Conservation (phyloP, 2,797 vertebrate genomes). For the Helostoma temminkii region DNA sequence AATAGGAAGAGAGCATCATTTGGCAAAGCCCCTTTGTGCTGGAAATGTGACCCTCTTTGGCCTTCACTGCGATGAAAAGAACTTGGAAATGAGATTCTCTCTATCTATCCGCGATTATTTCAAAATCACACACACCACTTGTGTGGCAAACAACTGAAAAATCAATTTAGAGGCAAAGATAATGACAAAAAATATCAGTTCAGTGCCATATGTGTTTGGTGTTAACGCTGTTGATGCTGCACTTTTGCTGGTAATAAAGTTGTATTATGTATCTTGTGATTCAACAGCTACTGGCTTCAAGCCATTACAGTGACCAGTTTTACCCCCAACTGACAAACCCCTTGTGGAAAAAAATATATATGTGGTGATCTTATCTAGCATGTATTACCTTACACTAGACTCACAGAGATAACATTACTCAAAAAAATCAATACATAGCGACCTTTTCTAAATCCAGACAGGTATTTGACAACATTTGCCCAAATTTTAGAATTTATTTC, state of each 20-base stretch:
- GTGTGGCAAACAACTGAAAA: slow-evolving; percentile 44
- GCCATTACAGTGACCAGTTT: background rate
- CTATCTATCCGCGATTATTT: slow-evolving; percentile 65
- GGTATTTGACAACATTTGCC: too few relatives aligned
- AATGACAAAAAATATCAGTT: slow-evolving; percentile 15
- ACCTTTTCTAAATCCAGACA: too few relatives aligned
- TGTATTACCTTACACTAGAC: too few relatives aligned
- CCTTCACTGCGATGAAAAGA: slow-evolving; percentile 55
- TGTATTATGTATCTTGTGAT: background rate
- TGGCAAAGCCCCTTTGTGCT: slow-evolving; percentile 55
- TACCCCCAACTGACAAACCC: background rate
- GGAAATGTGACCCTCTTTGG: slow-evolving; percentile 62
- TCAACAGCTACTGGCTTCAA: background rate
- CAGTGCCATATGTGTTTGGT: slow-evolving; percentile 1
- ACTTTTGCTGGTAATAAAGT: background rate
- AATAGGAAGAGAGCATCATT: slow-evolving; percentile 61
- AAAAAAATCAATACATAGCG: too few relatives aligned
- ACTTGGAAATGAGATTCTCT: slow-evolving; percentile 61
- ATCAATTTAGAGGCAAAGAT: slow-evolving; percentile 40
- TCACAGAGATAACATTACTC: too few relatives aligned
- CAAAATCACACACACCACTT: slow-evolving; percentile 48
- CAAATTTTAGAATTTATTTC: too few relatives aligned
- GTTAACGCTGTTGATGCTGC: background rate
- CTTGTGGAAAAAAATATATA: background rate
- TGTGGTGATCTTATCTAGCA: background rate